Evolutionary conservation across 2,113 vertebrate species (phyloP).

Genomic region (Circaetus cinerascens): DNA sequence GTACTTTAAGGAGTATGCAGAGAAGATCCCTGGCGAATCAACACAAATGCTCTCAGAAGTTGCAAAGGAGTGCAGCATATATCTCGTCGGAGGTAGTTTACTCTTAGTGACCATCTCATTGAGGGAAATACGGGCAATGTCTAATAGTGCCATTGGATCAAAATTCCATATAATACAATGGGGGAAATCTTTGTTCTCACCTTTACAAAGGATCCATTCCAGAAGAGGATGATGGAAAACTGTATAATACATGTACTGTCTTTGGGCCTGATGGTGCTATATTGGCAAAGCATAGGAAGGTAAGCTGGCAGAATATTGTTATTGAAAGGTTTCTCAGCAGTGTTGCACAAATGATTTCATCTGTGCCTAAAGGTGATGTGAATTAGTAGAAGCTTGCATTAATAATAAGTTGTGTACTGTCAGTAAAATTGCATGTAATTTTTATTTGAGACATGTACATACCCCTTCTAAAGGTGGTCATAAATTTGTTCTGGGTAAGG

Average conservation of each 20-base stretch:
- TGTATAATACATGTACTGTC: slow-evolving; percentile 91
- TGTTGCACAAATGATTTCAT: not conserved
- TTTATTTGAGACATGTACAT: not conserved
- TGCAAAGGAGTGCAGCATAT: slow-evolving; percentile 86
- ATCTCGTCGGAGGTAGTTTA: slow-evolving; percentile 90
- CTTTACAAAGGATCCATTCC: slow-evolving; percentile 89
- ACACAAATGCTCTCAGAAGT: slow-evolving; percentile 85
- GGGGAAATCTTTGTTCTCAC: not conserved
- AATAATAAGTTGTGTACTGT: not conserved
- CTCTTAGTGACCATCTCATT: not conserved
- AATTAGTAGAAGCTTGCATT: not conserved
- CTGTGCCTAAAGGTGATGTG: not conserved
- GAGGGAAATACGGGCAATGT: not conserved
- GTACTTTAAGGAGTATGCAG: slow-evolving; percentile 88
- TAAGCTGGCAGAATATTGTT: slow-evolving; percentile 24
- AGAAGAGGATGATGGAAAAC: slow-evolving; percentile 87
- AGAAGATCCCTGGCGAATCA: slow-evolving; percentile 92
- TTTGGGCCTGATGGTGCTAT: slow-evolving; percentile 90
- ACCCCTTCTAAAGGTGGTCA: not conserved
- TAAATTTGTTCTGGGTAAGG: not conserved
- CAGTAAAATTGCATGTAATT: not conserved
- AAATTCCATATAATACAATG: not conserved
- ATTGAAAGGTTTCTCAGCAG: not conserved
- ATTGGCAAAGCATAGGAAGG: slow-evolving; percentile 92
- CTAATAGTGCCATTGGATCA: not conserved